Conservation (phyloP, 1,140 invertebrate genomes). For the Nephotettix cincticeps region DNA sequence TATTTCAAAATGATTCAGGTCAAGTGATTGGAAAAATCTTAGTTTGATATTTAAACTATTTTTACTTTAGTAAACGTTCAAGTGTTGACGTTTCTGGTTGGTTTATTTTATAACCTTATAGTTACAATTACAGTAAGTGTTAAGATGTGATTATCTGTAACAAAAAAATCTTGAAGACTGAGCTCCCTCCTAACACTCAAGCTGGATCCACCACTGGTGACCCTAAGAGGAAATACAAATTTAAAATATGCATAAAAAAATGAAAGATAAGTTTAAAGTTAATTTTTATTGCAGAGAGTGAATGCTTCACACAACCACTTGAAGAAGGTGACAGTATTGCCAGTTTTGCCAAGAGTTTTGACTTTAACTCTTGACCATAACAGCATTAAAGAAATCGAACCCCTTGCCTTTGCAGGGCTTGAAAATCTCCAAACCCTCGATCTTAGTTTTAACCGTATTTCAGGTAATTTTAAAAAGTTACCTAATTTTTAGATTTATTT, state of each 20-base stretch:
- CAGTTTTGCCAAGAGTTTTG: background rate
- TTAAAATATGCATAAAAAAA: background rate
- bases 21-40: no score
- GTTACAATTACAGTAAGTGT: no score
- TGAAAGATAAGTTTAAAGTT: background rate
- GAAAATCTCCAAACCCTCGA: slow-evolving; percentile 14
- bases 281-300: background rate
- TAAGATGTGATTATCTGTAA: background rate
- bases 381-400: slow-evolving; percentile 17
- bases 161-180: background rate
- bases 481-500: no score
- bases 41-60: no score
- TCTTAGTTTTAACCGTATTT: slow-evolving; percentile 6
- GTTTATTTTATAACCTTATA: no score
- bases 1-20: no score
- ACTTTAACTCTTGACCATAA: slow-evolving; percentile 3
- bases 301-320: slow-evolving; percentile 2
- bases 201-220: background rate
- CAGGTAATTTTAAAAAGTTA: background rate
- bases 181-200: background rate
- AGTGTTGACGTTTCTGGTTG: no score
- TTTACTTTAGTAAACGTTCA: no score
- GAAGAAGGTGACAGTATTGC: background rate
- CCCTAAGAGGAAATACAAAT: background rate
- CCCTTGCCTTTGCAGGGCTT: background rate